These are phyloP conservation scores for Chrysaora quinquecirrha DNA, from an alignment of 30 jellyfish, hydroid and myxozoan genomes.

Conservation along the genomic window DNA sequence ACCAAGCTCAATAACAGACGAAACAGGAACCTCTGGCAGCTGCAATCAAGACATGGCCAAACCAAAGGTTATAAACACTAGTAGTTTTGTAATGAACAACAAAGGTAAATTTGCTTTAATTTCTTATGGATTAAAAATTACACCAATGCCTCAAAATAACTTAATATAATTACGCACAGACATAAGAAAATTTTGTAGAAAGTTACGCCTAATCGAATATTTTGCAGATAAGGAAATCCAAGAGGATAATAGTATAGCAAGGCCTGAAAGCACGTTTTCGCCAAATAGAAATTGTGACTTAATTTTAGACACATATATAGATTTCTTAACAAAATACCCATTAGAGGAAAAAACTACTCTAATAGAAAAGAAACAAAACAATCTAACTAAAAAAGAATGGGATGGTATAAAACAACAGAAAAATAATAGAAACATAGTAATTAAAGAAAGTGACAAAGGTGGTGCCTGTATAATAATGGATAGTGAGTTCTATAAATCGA, in stretches of 20 bases:
- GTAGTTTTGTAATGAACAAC: background rate
- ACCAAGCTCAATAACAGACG: too few species aligned
- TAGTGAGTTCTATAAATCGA: background rate
- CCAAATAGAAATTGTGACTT: background rate
- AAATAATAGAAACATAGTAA: background rate
- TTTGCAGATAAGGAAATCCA: background rate
- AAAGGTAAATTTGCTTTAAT: background rate
- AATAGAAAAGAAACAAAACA: background rate
- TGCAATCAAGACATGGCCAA: conserved; percentile 1
- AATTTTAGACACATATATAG: background rate
- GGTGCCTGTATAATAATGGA: conserved; percentile 40
- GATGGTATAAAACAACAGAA: background rate
- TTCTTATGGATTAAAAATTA: background rate
- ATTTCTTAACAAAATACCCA: background rate
- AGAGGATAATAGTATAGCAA: background rate
- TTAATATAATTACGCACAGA: background rate
- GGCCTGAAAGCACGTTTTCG: background rate
- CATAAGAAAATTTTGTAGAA: background rate
- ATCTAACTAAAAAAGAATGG: background rate
- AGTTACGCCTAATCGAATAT: background rate
- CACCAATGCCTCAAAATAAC: background rate
- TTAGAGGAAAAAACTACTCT: background rate
- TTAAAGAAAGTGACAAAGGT: background rate
- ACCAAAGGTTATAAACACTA: background rate
- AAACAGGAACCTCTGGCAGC: conserved; percentile 2